Base-by-base conservation (phyloP, 1,140 invertebrate species). In the Drosophila melanogaster region DNA sequence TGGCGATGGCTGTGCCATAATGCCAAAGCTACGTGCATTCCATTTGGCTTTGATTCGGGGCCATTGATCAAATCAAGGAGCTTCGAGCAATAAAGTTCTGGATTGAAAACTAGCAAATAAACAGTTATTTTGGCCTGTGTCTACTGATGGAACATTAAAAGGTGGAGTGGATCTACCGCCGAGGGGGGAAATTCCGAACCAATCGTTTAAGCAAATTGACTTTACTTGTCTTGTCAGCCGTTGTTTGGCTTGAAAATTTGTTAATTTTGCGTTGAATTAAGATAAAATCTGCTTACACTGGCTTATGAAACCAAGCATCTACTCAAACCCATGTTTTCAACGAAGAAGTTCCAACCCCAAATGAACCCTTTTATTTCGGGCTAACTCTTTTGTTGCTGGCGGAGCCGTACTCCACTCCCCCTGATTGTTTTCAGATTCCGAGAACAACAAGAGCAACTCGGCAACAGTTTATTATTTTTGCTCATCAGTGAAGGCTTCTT, bases 401-500 rank as follows among this genome's bases (percentile, higher is more conserved):
- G 30, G 43, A 6, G 37, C 24, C n/a, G 41, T 54, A 33, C 10
- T 26, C 30, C 30, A 33, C 10, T 33, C 72, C 50, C 75, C 49
- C 47, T 59, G 79, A 84, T 89, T 89, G 84, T 89, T 89, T 89
- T 89, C 72, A 55, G 77, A 83, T 83, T 65, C 38, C 19, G 60
- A 41, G 38, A 33, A 50, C 66, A 60, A 49, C 83, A 79, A 38
- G 66, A 73, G 44, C 37, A 58, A 43, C 60, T 67, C 64, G 19
- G 76, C 71, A 47, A 80, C 71, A 87, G 84, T 89, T 87, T 89
- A 89, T 89, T 89, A 80, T 89, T 89, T 84, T 77, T 89, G 77
- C 81, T 84, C 84, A 89, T 89, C 84, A 77, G 81, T 59, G 75
- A 59, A 66, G 56, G 46, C 64, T 79, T 38, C 74, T 73, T 57